Conservation (phyloP, 2,888 invertebrate genomes). For the Bedellia somnulentella region DNA sequence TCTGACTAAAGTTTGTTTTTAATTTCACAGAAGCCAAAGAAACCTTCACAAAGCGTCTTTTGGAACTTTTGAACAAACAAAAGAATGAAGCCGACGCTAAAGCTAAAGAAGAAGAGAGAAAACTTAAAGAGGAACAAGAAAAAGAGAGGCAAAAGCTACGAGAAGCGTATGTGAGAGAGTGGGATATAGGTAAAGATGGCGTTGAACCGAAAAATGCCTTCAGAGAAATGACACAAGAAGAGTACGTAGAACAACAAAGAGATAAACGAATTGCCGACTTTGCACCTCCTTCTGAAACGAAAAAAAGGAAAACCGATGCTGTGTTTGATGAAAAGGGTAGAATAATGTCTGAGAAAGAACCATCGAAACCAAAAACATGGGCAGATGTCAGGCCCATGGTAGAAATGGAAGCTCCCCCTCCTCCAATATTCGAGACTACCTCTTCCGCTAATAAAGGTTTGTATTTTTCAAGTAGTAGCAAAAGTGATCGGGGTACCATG, state of each 20-base stretch:
- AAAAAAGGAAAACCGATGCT: constrained; percentile 17
- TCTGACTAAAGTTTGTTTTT: too few species aligned
- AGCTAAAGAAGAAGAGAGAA: constrained; percentile 38
- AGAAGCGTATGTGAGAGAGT: constrained; percentile 65
- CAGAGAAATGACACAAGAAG: constrained; percentile 70
- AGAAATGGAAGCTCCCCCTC: constrained; percentile 24
- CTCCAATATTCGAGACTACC: constrained; percentile 22
- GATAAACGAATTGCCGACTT: constrained; percentile 74
- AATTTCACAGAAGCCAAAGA: constrained; percentile 33
- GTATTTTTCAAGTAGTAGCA: constrained; percentile 29
- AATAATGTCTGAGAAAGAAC: constrained; percentile 14
- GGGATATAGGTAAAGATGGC: constrained; percentile 74
- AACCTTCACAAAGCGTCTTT: constrained; percentile 35
- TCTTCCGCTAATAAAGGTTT: constrained; percentile 38
- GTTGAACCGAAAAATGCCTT: constrained; percentile 47
- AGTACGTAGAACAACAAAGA: constrained; percentile 76
- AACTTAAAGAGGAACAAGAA: constrained; percentile 40
- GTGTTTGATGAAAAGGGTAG: constrained; percentile 33
- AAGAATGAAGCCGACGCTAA: constrained; percentile 47
- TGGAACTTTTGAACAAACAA: constrained; percentile 47
- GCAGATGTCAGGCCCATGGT: constrained; percentile 30
- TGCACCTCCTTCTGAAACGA: constrained; percentile 63
- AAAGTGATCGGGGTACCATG: constrained; percentile 17
- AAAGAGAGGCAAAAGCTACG: constrained; percentile 49
- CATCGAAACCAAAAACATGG: constrained; percentile 25